Evolutionary conservation across 2,113 vertebrate genomes (phyloP), one percentile per base, ranked within the genome.

Genomic region (Glareola pratincola): DNA sequence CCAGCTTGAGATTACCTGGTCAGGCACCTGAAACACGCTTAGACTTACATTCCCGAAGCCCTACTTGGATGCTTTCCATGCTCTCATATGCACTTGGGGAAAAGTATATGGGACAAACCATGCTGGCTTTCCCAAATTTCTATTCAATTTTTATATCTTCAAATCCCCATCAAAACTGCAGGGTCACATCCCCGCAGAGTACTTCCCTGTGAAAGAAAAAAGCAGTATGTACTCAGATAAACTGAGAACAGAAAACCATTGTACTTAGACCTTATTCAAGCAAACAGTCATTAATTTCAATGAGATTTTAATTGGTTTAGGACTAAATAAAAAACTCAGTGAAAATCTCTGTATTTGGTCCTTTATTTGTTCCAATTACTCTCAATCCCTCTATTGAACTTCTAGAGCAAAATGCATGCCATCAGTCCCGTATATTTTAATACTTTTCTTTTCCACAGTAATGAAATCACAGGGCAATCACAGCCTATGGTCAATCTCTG

Each of bases 1-100:
- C 66, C 73, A 75, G 34, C 10, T 75, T 60, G 86, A 92, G 83
- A 79, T 96, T 94, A 90, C 78, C 92, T 72, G 60, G 32, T 89
- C 79, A 87, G 60, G 83, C 72, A 96, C 81, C 51, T 86, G 83
- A 95, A 95, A 95, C 64, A 92, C 34, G 95, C 66, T 91, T 76
- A 86, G 85, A 56, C 24, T 89, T 76, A 60, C 3, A 48, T 64
- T 89, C 57, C 43, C 43, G 17, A 27, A 87, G 77, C n/a, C 69
- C 79, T 91, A 14, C 19, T 64, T 91, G 62, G 92, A 84, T 64
- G 43, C 34, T 20, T 91, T 95, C 94, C 94, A 67, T 43, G 16
- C 17, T 56, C 68, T 86, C 71, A 24, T 43, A 62, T 2, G 1
- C 8, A 4, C 50, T 74, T 59, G 41, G 77, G 71, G 50, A 92